These are phyloP conservation scores for Horisme vitalbata DNA, from an alignment of 2,888 invertebrate genomes.

Conservation along the genomic window DNA sequence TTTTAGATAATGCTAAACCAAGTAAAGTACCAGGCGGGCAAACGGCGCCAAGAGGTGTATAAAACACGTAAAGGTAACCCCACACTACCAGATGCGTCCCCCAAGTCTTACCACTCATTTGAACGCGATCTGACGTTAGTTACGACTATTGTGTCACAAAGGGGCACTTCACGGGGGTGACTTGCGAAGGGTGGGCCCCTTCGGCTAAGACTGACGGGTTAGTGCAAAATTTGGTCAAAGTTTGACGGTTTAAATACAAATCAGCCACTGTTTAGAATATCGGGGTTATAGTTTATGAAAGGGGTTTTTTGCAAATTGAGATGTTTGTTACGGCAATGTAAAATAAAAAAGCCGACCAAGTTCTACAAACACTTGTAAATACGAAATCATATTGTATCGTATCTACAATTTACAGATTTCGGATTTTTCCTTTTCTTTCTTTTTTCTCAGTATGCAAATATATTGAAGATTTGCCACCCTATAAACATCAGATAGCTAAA, in stretches of 20 bases:
- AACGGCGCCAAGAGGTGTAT: conserved; percentile 26
- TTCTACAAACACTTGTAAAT: too few relatives aligned
- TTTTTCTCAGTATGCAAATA: too few relatives aligned
- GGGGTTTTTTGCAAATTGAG: too few relatives aligned
- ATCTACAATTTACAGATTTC: too few relatives aligned
- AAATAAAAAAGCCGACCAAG: too few relatives aligned
- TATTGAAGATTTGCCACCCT: too few relatives aligned
- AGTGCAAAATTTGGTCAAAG: conserved; percentile 18
- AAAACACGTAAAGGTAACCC: conserved; percentile 19
- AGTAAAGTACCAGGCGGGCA: conserved; percentile 29
- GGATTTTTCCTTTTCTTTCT: too few relatives aligned
- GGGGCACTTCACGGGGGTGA: conserved; percentile 30
- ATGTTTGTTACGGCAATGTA: too few relatives aligned
- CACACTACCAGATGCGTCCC: conserved; percentile 31
- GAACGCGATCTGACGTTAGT: conserved; percentile 34
- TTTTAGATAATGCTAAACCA: conserved; percentile 6
- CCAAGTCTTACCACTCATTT: conserved; percentile 33
- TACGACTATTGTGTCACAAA: conserved; percentile 30
- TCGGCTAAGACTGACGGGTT: conserved; percentile 16
- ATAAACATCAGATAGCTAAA: too few relatives aligned
- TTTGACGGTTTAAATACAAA: conserved; percentile 10
- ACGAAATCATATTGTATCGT: too few relatives aligned
- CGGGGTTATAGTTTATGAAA: too few relatives aligned
- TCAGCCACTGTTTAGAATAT: conserved; percentile 2
- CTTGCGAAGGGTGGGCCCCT: conserved; percentile 16